Percentiles rank a stretch among this genome's conserved stretches.
These are phyloP conservation scores for Drosophila cracens DNA, from an alignment of 2,888 invertebrate species.

Conservation along the genomic window DNA sequence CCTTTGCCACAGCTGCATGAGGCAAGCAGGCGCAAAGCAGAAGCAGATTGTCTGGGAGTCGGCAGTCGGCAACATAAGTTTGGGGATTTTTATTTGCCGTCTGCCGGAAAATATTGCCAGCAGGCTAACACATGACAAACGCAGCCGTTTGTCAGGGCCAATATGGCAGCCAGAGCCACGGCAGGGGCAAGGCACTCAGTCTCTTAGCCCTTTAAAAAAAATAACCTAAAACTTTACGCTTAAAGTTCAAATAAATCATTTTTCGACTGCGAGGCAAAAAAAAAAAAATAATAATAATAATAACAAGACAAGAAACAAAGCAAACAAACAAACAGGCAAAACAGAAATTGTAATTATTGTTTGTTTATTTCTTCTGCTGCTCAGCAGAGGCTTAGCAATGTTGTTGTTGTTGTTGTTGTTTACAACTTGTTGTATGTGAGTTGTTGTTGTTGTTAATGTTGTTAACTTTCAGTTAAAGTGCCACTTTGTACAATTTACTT, in stretches of 20 bases:
- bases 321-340: background rate
- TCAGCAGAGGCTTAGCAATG: conserved; percentile 37
- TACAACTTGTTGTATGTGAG: conserved; percentile 50
- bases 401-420: conserved; percentile 33
- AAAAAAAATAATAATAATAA: background rate
- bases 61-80: conserved; percentile 75
- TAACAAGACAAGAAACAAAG: background rate
- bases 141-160: conserved; percentile 78
- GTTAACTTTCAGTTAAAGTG: conserved; percentile 67
- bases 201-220: conserved; percentile 19
- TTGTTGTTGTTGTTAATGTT: conserved; percentile 59
- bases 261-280: conserved; percentile 10
- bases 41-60: conserved; percentile 49
- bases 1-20: conserved; percentile 18
- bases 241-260: conserved; percentile 52
- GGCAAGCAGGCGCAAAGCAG: conserved; percentile 39
- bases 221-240: conserved; percentile 28
- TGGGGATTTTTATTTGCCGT: conserved; percentile 81
- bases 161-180: conserved; percentile 33
- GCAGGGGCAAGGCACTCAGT: conserved; percentile 8
- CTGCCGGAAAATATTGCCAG: conserved; percentile 76
- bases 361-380: conserved; percentile 31
- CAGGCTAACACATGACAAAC: conserved; percentile 80
- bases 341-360: conserved; percentile 65
- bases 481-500: conserved; percentile 68